Conservation (phyloP, 1,140 invertebrate species). For the Musca domestica region DNA sequence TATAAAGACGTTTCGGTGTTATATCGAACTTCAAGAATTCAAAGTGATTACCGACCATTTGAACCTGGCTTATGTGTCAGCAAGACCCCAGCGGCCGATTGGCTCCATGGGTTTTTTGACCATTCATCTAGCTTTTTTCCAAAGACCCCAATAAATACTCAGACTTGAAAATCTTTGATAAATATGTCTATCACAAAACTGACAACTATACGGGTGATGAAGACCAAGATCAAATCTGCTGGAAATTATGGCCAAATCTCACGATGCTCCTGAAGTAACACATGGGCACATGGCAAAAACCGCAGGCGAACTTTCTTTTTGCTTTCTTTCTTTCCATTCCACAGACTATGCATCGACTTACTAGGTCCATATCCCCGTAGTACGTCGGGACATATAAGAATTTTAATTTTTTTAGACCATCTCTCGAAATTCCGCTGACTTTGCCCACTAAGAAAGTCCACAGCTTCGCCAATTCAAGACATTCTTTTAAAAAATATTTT, state of each 20-base stretch:
- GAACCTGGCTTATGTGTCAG: slow-evolving; percentile 37
- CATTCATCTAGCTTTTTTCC: background rate
- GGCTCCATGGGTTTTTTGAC: slow-evolving; percentile 37
- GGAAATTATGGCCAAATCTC: slow-evolving; percentile 28
- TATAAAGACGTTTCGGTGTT: slow-evolving; percentile 50
- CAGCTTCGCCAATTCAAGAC: background rate
- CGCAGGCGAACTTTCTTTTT: background rate
- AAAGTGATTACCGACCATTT: slow-evolving; percentile 44
- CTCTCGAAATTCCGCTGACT: too few relatives aligned
- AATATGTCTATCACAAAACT: slow-evolving; percentile 1
- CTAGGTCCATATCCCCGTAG: slow-evolving; percentile 18
- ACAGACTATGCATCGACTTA: background rate
- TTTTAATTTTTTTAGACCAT: background rate
- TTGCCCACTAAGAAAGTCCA: background rate
- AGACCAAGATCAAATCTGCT: background rate
- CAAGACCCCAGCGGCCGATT: slow-evolving; percentile 44
- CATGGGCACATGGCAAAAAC: background rate
- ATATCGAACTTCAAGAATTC: slow-evolving; percentile 47
- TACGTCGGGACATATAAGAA: background rate
- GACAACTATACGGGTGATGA: slow-evolving; percentile 7
- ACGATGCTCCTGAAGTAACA: background rate
- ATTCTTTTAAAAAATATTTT: background rate
- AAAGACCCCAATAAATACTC: background rate
- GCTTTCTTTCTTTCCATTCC: background rate
- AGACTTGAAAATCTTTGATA: background rate